These are phyloP conservation scores for Heliconius hortense DNA, from an alignment of 2,888 invertebrate genomes.

Conservation along the genomic window DNA sequence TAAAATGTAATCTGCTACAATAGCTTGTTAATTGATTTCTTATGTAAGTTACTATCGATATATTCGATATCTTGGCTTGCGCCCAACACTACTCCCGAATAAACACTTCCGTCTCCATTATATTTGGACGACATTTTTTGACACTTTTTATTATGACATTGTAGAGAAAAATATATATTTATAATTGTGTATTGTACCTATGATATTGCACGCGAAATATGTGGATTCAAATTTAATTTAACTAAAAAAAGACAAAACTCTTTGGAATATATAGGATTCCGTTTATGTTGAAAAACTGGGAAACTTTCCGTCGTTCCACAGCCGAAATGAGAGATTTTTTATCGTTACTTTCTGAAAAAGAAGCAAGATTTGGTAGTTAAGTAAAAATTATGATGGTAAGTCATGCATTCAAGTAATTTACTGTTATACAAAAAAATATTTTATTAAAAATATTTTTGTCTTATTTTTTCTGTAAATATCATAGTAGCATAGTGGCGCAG, in stretches of 20 bases:
- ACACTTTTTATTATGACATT: background rate
- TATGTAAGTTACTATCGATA: constrained; percentile 49
- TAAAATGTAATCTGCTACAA: constrained; percentile 39
- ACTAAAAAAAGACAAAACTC: background rate
- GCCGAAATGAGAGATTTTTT: too few species aligned
- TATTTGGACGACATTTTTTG: background rate
- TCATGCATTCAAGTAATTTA: too few species aligned
- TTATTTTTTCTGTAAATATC: background rate
- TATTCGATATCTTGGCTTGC: constrained; percentile 45
- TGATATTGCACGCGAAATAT: background rate
- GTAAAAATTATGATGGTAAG: too few species aligned
- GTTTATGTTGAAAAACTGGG: background rate
- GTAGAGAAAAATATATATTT: background rate
- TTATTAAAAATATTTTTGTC: background rate
- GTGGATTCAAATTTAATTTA: background rate
- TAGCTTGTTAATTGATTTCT: constrained; percentile 51
- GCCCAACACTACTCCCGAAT: constrained; percentile 50
- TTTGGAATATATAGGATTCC: background rate
- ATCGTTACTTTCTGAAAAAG: background rate
- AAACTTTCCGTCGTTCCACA: background rate
- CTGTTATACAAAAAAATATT: too few species aligned
- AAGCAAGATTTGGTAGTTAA: background rate
- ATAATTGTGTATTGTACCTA: background rate
- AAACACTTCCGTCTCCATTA: constrained; percentile 23
- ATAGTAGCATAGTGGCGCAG: background rate